Evolutionary conservation across 2,113 vertebrate genomes (phyloP).

Genomic region (Corynorhinus townsendii): DNA sequence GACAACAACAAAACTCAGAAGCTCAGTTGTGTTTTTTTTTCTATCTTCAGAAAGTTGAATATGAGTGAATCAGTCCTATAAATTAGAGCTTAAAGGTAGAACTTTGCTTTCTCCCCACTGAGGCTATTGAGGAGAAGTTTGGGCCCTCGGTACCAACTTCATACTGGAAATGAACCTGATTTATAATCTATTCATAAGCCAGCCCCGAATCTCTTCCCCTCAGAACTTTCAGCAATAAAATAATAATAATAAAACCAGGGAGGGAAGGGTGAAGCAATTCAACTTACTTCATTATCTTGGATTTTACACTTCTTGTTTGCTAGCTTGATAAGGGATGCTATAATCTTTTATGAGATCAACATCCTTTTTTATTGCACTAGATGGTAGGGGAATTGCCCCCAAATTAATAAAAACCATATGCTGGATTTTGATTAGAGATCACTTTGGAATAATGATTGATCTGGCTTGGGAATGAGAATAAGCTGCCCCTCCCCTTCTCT

Average conservation of each 20-base stretch:
- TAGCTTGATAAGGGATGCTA: slow-evolving; percentile 54
- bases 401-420: slow-evolving; percentile 74
- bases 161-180: slow-evolving; percentile 51
- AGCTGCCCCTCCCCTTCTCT: not conserved
- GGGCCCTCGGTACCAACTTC: not conserved
- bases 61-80: not conserved
- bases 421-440: slow-evolving; percentile 67
- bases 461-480: slow-evolving; percentile 37
- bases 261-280: slow-evolving; percentile 38
- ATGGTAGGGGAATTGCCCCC: slow-evolving; percentile 61
- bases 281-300: slow-evolving; percentile 63
- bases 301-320: slow-evolving; percentile 60
- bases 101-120: not conserved
- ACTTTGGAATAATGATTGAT: slow-evolving; percentile 59
- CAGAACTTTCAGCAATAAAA: slow-evolving; percentile 52
- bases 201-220: slow-evolving; percentile 30
- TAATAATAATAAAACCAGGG: slow-evolving; percentile 43
- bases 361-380: slow-evolving; percentile 59
- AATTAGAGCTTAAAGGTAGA: slow-evolving; percentile 3
- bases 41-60: not conserved
- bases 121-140: not conserved
- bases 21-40: not conserved
- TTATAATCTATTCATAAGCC: slow-evolving; percentile 56
- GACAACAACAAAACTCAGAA: not conserved
- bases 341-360: slow-evolving; percentile 54